phyloP scores from a whole-genome alignment of 1,140 invertebrate genomes.

The Drosophila athabasca region DNA sequence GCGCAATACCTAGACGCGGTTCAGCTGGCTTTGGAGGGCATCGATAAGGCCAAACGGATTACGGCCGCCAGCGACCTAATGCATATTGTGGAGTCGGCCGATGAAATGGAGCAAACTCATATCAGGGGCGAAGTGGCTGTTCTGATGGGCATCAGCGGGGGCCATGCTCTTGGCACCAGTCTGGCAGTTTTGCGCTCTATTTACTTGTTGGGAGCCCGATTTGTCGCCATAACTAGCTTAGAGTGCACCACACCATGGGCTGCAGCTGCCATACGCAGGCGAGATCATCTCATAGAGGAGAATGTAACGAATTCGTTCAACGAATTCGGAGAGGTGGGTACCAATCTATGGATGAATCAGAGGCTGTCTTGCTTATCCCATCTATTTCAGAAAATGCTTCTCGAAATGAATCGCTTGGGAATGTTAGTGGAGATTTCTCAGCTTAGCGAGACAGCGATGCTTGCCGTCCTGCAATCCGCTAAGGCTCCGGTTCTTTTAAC shows the following conservation, averaged over 20 bases:
- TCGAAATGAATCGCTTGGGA: conserved; percentile 89
- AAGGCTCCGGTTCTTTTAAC: conserved; percentile 91
- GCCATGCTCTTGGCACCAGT: conserved; percentile 89
- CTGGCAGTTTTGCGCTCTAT: conserved; percentile 88
- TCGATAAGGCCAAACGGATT: conserved; percentile 86
- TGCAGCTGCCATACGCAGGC: conserved; percentile 66
- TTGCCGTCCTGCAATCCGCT: conserved; percentile 87
- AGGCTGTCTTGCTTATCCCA: not conserved
- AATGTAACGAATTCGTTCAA: conserved; percentile 83
- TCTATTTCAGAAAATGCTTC: conserved; percentile 86
- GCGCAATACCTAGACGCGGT: conserved; percentile 87
- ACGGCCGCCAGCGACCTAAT: conserved; percentile 83
- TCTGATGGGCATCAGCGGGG: conserved; percentile 89
- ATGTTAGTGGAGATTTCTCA: conserved; percentile 92
- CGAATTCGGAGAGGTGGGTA: conserved; percentile 84
- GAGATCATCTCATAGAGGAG: conserved; percentile 75
- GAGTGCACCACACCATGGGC: conserved; percentile 90
- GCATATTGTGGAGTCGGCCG: conserved; percentile 80
- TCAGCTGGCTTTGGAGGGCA: conserved; percentile 87
- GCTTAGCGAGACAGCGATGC: conserved; percentile 89
- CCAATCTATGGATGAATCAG: too few relatives aligned
- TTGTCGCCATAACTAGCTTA: conserved; percentile 89
- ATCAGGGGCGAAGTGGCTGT: conserved; percentile 87
- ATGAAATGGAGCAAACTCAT: conserved; percentile 87
- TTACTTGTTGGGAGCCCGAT: conserved; percentile 89